Evolutionary conservation across 1,140 invertebrate genomes (phyloP).

Genomic region (Ceratina calcarata): DNA sequence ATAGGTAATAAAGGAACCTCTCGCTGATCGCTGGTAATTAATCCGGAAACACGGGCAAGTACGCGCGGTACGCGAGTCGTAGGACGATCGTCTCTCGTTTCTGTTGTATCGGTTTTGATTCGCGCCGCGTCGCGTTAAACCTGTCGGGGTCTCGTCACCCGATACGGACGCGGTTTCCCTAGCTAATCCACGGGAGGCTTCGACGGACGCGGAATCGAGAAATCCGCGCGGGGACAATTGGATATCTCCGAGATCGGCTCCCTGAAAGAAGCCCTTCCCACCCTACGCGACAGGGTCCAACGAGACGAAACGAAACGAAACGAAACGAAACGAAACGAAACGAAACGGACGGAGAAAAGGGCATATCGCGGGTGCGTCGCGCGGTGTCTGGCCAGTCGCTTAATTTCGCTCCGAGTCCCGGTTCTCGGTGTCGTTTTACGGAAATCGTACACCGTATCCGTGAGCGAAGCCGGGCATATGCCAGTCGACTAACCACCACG

Average conservation of each 20-base stretch:
- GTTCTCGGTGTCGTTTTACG: constrained; percentile 49
- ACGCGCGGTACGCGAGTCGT: background rate
- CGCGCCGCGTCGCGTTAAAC: too few species aligned
- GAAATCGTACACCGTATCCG: constrained; percentile 53
- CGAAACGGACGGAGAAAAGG: background rate
- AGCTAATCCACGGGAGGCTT: constrained; percentile 10
- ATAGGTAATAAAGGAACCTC: background rate
- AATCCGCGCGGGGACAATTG: constrained; percentile 36
- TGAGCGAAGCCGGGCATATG: constrained; percentile 51
- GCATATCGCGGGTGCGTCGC: constrained; percentile 37
- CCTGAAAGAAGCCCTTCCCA: constrained; percentile 6
- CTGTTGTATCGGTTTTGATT: too few species aligned
- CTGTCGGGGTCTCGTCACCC: too few species aligned
- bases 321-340: background rate
- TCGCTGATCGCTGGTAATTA: background rate
- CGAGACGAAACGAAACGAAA: too few species aligned
- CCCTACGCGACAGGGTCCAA: too few species aligned
- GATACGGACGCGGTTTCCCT: background rate
- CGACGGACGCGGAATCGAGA: constrained; percentile 4
- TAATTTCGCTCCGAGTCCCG: constrained; percentile 43
- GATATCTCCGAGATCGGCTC: constrained; percentile 19
- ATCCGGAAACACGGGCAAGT: background rate
- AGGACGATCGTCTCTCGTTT: too few species aligned
- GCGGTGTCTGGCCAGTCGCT: constrained; percentile 35
- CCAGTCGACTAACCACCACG: constrained; percentile 14